Evolutionary conservation across 2,888 invertebrate species (phyloP).

Genomic region (Steromphala cineraria): DNA sequence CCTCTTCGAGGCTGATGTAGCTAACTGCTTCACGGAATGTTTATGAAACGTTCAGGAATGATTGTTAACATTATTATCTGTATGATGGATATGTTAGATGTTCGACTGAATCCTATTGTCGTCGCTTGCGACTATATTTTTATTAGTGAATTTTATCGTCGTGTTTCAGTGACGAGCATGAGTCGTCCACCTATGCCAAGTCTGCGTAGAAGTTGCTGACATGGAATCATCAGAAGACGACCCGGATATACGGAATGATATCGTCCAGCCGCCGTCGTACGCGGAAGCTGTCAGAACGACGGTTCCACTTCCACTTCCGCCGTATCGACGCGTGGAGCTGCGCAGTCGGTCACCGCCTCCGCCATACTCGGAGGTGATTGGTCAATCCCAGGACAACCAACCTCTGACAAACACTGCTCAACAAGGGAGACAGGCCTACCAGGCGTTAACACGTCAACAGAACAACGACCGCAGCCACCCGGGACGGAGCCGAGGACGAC

Average conservation of each 20-base stretch:
- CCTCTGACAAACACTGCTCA: neutral
- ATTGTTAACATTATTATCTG: too few relatives aligned
- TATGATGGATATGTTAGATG: too few relatives aligned
- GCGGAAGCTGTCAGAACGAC: neutral
- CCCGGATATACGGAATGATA: neutral
- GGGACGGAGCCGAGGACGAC: neutral
- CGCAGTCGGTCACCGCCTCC: constrained; percentile 11
- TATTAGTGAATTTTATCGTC: neutral
- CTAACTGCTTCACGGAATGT: too few relatives aligned
- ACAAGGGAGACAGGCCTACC: neutral
- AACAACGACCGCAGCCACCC: neutral
- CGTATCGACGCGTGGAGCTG: neutral
- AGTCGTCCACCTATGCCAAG: neutral
- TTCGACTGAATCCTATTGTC: too few relatives aligned
- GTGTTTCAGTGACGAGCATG: neutral
- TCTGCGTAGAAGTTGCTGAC: neutral
- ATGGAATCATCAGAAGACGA: neutral
- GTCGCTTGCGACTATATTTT: too few relatives aligned
- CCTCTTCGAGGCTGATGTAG: too few relatives aligned
- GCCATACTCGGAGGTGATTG: constrained; percentile 11
- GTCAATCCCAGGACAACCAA: neutral
- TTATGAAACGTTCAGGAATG: too few relatives aligned
- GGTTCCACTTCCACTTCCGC: constrained; percentile 5
- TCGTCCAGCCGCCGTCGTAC: constrained; percentile 8
- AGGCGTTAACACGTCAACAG: neutral